Conservation (phyloP, 2,888 invertebrate species). For the Drosophila vallismaia region DNA sequence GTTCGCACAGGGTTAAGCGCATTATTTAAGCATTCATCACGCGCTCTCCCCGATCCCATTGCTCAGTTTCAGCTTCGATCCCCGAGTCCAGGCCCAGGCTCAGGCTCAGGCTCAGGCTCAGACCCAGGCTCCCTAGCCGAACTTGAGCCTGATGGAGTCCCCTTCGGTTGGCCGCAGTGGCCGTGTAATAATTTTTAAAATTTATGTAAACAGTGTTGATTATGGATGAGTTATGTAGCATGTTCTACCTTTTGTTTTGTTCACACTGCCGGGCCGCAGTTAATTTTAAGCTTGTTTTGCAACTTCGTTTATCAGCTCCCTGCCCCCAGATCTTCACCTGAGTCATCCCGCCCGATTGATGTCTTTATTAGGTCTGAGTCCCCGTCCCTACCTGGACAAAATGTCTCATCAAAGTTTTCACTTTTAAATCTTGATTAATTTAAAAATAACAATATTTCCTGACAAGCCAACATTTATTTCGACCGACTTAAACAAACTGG, state of each 20-base stretch:
- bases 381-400: not conserved
- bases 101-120: slow-evolving; percentile 9
- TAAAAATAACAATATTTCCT: not conserved
- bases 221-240: slow-evolving; percentile 77
- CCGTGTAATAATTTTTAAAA: slow-evolving; percentile 77
- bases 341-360: slow-evolving; percentile 72
- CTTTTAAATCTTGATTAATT: not conserved
- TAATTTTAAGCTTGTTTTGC: slow-evolving; percentile 73
- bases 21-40: slow-evolving; percentile 80
- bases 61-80: slow-evolving; percentile 20
- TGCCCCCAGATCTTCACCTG: slow-evolving; percentile 41
- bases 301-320: slow-evolving; percentile 38
- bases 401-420: not conserved
- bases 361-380: slow-evolving; percentile 67
- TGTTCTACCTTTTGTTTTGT: slow-evolving; percentile 69
- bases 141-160: slow-evolving; percentile 8
- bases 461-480: not conserved
- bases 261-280: slow-evolving; percentile 61
- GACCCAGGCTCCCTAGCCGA: slow-evolving; percentile 7
- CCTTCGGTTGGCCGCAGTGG: slow-evolving; percentile 37
- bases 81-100: slow-evolving; percentile 22
- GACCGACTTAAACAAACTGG: too few species aligned
- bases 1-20: slow-evolving; percentile 82
- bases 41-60: slow-evolving; percentile 47
- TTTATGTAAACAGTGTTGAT: slow-evolving; percentile 80